These are phyloP conservation scores for Heliconius ethilla DNA, from an alignment of 2,888 invertebrate species.

Conservation along the genomic window DNA sequence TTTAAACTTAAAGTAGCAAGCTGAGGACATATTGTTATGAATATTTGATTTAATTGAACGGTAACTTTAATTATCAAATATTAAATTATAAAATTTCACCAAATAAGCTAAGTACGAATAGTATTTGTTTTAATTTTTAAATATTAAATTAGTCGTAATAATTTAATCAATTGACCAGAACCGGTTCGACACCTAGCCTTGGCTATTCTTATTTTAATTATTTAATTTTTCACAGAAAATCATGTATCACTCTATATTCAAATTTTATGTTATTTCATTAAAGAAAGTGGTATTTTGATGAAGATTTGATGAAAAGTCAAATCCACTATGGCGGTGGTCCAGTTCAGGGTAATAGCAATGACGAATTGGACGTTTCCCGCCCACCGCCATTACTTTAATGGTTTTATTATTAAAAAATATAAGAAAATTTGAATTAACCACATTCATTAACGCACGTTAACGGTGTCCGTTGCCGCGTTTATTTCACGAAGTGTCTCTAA, in stretches of 20 bases:
- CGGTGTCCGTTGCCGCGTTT: constrained; percentile 47
- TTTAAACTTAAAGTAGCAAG: not conserved
- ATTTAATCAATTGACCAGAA: not conserved
- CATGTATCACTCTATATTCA: constrained; percentile 34
- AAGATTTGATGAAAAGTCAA: constrained; percentile 17
- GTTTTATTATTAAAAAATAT: constrained; percentile 68
- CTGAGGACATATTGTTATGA: too few relatives aligned
- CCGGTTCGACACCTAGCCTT: too few relatives aligned
- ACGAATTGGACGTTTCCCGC: constrained; percentile 68
- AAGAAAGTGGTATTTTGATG: constrained; percentile 44
- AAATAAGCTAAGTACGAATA: not conserved
- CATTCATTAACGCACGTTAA: constrained; percentile 58
- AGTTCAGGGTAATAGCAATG: constrained; percentile 68
- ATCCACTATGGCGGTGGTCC: constrained; percentile 61
- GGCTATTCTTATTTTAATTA: constrained; percentile 18
- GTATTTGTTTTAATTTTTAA: not conserved
- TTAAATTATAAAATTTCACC: not conserved
- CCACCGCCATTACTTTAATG: constrained; percentile 69
- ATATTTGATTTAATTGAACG: not conserved
- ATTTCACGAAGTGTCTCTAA: constrained; percentile 45
- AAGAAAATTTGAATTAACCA: constrained; percentile 62
- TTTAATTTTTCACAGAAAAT: constrained; percentile 21
- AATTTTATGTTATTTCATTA: constrained; percentile 35
- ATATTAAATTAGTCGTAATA: not conserved
- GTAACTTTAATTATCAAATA: not conserved